phyloP scores from a whole-genome alignment of 2,888 invertebrate genomes.

The Melolontha melolontha region DNA sequence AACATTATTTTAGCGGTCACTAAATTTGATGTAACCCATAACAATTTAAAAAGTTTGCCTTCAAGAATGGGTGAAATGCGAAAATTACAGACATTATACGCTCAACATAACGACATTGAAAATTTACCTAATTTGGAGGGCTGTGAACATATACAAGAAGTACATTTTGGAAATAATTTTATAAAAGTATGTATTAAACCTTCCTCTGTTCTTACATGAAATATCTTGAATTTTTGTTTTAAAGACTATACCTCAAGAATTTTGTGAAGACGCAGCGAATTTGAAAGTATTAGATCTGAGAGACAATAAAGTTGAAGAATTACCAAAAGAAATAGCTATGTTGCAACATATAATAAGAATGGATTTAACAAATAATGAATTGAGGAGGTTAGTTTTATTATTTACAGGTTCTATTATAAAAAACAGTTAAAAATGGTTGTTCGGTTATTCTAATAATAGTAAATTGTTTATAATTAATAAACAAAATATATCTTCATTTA shows the following conservation, averaged over 20 bases:
- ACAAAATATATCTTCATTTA: too few relatives aligned
- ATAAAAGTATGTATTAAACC: conserved; percentile 72
- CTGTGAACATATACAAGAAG: conserved; percentile 81
- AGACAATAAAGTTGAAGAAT: conserved; percentile 81
- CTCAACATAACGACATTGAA: conserved; percentile 85
- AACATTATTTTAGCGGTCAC: conserved; percentile 69
- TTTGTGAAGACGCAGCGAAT: conserved; percentile 79
- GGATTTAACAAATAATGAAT: conserved; percentile 84
- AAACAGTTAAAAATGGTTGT: too few relatives aligned
- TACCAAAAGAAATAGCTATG: conserved; percentile 84
- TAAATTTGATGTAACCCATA: conserved; percentile 80
- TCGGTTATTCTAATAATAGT: too few relatives aligned
- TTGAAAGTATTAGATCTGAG: conserved; percentile 82
- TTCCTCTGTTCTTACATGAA: background rate
- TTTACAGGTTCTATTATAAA: background rate
- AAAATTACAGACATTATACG: conserved; percentile 80
- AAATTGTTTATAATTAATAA: too few relatives aligned
- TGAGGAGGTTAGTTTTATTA: conserved; percentile 62
- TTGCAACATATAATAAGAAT: conserved; percentile 83
- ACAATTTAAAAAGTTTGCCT: conserved; percentile 75
- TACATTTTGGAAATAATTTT: conserved; percentile 86
- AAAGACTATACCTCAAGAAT: conserved; percentile 77
- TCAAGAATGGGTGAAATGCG: conserved; percentile 75
- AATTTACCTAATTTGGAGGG: conserved; percentile 82
- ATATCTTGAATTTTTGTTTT: conserved; percentile 50